Evolutionary conservation across 2,113 vertebrate species (phyloP).

Genomic region (Oreotrochilus melanogaster): DNA sequence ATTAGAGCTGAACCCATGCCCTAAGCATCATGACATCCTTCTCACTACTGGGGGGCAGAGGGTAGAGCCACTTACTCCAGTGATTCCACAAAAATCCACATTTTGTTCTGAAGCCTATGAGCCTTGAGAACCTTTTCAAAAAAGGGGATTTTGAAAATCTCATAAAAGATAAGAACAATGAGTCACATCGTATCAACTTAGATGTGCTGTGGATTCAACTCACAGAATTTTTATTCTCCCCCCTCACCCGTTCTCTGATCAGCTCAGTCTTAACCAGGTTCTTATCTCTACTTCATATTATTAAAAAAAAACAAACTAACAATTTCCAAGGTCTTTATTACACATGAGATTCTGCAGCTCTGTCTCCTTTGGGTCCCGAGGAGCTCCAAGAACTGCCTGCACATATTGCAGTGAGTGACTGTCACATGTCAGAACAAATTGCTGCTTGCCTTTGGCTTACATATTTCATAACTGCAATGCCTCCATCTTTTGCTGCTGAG

Average conservation of each 20-base stretch:
- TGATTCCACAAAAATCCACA: not conserved
- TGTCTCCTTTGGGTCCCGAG: not conserved
- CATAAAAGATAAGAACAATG: not conserved
- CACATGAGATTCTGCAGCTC: not conserved
- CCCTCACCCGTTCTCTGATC: not conserved
- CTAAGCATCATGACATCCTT: not conserved
- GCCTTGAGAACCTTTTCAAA: not conserved
- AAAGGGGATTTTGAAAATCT: not conserved
- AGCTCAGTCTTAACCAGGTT: not conserved
- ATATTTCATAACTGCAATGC: not conserved
- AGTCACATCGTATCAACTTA: not conserved
- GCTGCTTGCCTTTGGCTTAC: slow-evolving; percentile 7
- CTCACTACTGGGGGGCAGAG: not conserved
- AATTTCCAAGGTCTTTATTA: not conserved
- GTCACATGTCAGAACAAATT: slow-evolving; percentile 34
- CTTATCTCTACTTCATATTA: not conserved
- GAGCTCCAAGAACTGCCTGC: not conserved
- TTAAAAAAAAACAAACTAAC: not conserved
- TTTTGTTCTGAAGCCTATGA: not conserved
- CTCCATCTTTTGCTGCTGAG: not conserved
- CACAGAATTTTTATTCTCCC: too few relatives aligned
- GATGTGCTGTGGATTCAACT: not conserved
- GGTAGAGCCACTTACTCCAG: not conserved
- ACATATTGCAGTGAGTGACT: not conserved
- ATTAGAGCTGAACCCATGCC: not conserved